Base-by-base conservation (phyloP, 2,113 vertebrate species). In the Marmota monax region DNA sequence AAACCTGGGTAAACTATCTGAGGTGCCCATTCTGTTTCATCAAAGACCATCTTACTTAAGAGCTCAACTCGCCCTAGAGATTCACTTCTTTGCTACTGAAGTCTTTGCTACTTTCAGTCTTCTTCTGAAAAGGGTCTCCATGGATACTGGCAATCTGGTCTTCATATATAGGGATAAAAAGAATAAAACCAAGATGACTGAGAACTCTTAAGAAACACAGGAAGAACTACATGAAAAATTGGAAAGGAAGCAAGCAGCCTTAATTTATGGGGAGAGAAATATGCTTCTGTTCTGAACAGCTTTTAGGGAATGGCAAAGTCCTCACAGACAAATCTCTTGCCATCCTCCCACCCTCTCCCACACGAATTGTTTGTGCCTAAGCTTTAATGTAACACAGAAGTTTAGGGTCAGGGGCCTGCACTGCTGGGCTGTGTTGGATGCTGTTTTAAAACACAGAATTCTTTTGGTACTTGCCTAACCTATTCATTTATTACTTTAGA, bases 361-460 rank as follows among this genome's bases (percentile, higher is more conserved):
- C 3, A 42, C 1, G 14, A 32, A 77, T 2, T 53, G 63, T 91
- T 45, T 79, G 70, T 87, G 74, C 27, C 13, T 94, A 37, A 95
- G 37, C 22, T 84, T 88, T 27, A 11, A 70, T 2, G 1, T 4
- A 34, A 93, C 0, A 0, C 18, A 89, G 39, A 58, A 72, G 29
- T 83, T 80, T 18, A 77, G 90, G 53, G 34, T 32, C 25, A 34
- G 67, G 34, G 25, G 8, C 25, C 32, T 70, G 51, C 25, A 79
- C 37, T 8, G 29, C 11, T 12, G 53, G 72, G 42, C 39, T 82
- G 11, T 10, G 20, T 16, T 74, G 22, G 56, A 78, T 42, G 29
- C 65, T 25, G 34, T 70, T 83, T 94, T 56, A 86, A 79, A 74
- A 95, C 29, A 51, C 18, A 51, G 45, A 95, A 87, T n/a, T 92